Evolutionary conservation across 2,113 vertebrate species (phyloP), one percentile per base, ranked within the genome.

Genomic region (Cygnus atratus): DNA sequence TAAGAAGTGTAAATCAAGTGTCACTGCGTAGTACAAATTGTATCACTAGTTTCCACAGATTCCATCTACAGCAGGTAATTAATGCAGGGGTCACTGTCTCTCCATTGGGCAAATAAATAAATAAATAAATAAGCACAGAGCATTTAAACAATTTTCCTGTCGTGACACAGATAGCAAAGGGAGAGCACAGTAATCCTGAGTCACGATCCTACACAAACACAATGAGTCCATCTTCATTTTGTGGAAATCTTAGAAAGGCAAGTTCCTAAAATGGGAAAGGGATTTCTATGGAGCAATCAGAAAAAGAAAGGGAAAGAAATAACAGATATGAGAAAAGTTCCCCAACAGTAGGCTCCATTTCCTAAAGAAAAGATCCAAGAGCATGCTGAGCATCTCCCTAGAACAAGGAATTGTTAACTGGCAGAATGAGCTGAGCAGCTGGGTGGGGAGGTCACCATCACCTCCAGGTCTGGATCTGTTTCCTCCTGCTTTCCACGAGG

Each of bases 11-110:
- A 86, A 80, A 67, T 62, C 17, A 8, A 83, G n/a, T 37, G 41
- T 41, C 83, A 52, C 8, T 0, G 0, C 22, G 50, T 25, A 66
- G 35, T 18, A 83, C 17, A 48, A 71, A 48, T 19, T 72, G 26
- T 17, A 37, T 6, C 54, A 57, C 35, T n/a, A 75, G 29, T 14
- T 29, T 4, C 58, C 65, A 33, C 22, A 57, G 59, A 0, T 11
- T 54, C 44, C 41, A 29, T 6, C 50, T 18, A 21, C 41, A 57
- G 57, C 3, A 87, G 28, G 39, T 11, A 74, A 21, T 13, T 65
- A 61, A 48, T 26, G 6, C 58, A 19, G 29, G 28, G 55, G 63
- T 77, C 76, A 39, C 41, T 8, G 31, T 57, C 65, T 62, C 31
- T 29, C 21, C 0, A 1, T 19, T 29, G 29, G 33, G 46, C 22